Conservation (phyloP, 1,140 invertebrate genomes). For the Drosophila sulfurigaster region DNA sequence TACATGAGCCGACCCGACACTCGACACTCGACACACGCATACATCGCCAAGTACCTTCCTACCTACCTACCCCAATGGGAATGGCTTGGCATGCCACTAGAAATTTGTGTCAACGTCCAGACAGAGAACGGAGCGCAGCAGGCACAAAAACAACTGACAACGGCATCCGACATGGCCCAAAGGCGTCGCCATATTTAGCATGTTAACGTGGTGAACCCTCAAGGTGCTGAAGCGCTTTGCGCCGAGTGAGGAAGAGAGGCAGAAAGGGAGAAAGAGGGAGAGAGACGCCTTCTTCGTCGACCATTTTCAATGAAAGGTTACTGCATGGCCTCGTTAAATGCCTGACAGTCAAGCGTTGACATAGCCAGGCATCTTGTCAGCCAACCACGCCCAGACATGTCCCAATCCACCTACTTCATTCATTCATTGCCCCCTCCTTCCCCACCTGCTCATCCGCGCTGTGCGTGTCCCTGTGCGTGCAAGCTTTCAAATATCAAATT, state of each 20-base stretch:
- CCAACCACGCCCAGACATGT: slow-evolving; percentile 45
- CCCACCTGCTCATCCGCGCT: background rate
- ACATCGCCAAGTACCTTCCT: background rate
- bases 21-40: slow-evolving; percentile 20
- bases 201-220: slow-evolving; percentile 50
- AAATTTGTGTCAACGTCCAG: slow-evolving; percentile 55
- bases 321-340: slow-evolving; percentile 43
- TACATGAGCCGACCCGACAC: slow-evolving; percentile 35
- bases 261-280: too few relatives aligned
- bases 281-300: background rate
- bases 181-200: slow-evolving; percentile 50
- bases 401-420: background rate
- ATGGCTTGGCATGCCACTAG: slow-evolving; percentile 18
- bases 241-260: background rate
- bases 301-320: slow-evolving; percentile 36
- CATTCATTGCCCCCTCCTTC: background rate
- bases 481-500: slow-evolving; percentile 76
- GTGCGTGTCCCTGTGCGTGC: slow-evolving; percentile 52
- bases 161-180: slow-evolving; percentile 10
- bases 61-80: slow-evolving; percentile 15
- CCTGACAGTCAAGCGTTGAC: slow-evolving; percentile 57
- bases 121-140: slow-evolving; percentile 3
- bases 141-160: slow-evolving; percentile 31
- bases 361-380: slow-evolving; percentile 45
- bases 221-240: slow-evolving; percentile 57